phyloP scores from a whole-genome alignment of 2,797 vertebrate genomes.

The Cryptoprocta ferox region DNA sequence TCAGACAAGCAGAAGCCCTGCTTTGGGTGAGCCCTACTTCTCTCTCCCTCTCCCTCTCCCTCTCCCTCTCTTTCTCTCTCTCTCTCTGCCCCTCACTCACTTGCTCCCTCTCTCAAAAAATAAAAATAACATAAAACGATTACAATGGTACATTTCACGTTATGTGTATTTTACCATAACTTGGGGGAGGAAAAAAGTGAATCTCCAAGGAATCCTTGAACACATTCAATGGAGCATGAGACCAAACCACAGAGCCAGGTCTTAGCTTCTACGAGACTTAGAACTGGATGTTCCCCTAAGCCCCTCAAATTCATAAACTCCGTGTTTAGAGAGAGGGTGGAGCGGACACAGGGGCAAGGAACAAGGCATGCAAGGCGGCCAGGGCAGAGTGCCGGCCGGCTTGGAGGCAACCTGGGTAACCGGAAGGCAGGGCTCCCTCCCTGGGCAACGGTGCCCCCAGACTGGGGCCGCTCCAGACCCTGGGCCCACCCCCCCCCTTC shows the following conservation, averaged over 20 bases:
- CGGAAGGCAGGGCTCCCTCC: neutral
- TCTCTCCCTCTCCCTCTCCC: too few species aligned
- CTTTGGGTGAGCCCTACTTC: too few species aligned
- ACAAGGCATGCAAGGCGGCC: neutral
- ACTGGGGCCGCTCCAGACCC: neutral
- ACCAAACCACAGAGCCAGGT: accelerated
- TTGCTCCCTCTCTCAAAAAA: too few species aligned
- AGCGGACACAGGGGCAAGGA: neutral
- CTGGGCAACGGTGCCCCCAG: neutral
- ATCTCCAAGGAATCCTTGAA: neutral
- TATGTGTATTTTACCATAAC: neutral
- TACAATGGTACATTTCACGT: neutral
- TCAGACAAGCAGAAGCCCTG: too few species aligned
- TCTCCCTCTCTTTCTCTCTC: too few species aligned
- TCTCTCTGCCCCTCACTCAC: too few species aligned
- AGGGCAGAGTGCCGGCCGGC: neutral
- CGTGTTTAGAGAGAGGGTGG: neutral
- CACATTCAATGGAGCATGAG: neutral
- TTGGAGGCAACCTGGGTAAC: neutral
- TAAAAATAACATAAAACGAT: neutral
- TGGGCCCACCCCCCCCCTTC: neutral
- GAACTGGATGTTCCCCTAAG: neutral
- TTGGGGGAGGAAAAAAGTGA: neutral
- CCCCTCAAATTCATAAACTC: conserved; percentile 5
- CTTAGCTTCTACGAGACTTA: neutral